A percentile compares a stretch with the other conserved stretches of the same genome.
Conservation (phyloP, 2,797 vertebrate species). For the Argya squamiceps region DNA sequence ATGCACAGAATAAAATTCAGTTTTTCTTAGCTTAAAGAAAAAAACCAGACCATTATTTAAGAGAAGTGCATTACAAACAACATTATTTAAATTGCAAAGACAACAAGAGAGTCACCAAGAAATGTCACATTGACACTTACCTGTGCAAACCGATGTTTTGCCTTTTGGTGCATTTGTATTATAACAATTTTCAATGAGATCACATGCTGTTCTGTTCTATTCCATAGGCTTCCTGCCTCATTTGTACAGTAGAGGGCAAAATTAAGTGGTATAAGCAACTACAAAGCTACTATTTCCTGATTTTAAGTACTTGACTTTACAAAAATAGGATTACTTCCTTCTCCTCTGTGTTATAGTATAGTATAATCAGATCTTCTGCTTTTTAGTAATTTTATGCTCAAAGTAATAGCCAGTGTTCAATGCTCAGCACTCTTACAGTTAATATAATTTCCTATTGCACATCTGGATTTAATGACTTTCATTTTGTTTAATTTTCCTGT, state of each 20-base stretch:
- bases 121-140: not conserved
- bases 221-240: not conserved
- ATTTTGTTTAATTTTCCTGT: constrained; percentile 29
- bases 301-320: not conserved
- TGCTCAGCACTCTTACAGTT: not conserved
- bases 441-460: not conserved
- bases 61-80: not conserved
- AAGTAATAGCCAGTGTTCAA: not conserved
- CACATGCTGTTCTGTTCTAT: not conserved
- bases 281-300: constrained; percentile 9
- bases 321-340: not conserved
- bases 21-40: not conserved
- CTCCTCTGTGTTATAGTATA: not conserved
- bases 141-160: not conserved
- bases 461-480: constrained; percentile 26
- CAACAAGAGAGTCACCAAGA: not conserved
- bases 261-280: not conserved
- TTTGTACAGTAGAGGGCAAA: not conserved
- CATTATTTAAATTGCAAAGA: not conserved
- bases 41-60: not conserved
- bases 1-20: not conserved
- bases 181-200: not conserved
- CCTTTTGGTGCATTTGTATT: not conserved
- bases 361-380: not conserved
- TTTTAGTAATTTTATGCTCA: not conserved